Percentiles rank a stretch among this genome's conserved stretches.
These are phyloP conservation scores for Notothenia rossii DNA, from an alignment of 2,113 vertebrate genomes.

Conservation along the genomic window DNA sequence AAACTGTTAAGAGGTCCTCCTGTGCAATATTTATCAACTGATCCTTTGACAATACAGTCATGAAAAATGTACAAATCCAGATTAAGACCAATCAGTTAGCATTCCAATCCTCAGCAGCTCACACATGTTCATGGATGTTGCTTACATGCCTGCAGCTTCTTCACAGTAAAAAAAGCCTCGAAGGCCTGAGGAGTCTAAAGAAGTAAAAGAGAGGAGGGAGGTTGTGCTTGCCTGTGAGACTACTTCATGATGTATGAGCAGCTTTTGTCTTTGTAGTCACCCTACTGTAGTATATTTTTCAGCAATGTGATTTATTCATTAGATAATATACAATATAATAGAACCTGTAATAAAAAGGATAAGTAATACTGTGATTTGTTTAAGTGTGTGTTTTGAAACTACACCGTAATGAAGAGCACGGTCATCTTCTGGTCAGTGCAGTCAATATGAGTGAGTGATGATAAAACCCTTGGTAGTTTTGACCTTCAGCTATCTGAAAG, in stretches of 20 bases:
- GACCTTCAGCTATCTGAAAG: slow-evolving; percentile 70
- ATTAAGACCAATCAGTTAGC: slow-evolving; percentile 15
- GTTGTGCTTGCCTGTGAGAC: not conserved
- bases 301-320: not conserved
- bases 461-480: slow-evolving; percentile 61
- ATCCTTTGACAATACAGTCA: slow-evolving; percentile 28
- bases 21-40: slow-evolving; percentile 3
- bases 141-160: not conserved
- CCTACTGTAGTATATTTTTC: not conserved
- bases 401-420: slow-evolving; percentile 1
- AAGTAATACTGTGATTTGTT: not conserved
- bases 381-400: not conserved
- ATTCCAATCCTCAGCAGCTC: slow-evolving; percentile 15
- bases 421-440: slow-evolving; percentile 16
- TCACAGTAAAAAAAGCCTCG: slow-evolving; percentile 11
- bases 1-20: not conserved
- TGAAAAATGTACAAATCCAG: slow-evolving; percentile 37
- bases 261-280: not conserved
- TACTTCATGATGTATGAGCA: not conserved
- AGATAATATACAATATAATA: not conserved
- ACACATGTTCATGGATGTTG: slow-evolving; percentile 3
- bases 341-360: not conserved
- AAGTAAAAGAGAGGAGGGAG: not conserved
- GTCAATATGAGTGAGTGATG: slow-evolving; percentile 40
- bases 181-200: not conserved